phyloP scores from a whole-genome alignment of 2,888 invertebrate species.

The Orchesella flavescens region DNA sequence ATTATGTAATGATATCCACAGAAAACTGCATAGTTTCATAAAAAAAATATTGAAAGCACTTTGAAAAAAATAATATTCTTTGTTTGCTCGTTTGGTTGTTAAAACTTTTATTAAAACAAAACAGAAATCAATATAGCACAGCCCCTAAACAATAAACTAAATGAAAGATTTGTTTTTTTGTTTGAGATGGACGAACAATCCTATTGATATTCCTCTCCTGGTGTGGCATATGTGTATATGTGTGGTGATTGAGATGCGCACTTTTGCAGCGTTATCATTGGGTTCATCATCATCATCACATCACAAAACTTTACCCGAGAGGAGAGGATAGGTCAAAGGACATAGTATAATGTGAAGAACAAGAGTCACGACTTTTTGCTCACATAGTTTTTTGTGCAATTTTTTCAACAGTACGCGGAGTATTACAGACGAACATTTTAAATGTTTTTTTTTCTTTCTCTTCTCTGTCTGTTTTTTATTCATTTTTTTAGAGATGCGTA shows the following conservation, averaged over 20 bases:
- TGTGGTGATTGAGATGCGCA: background rate
- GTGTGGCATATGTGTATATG: too few species aligned
- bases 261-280: slow-evolving; percentile 7
- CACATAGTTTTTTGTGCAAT: background rate
- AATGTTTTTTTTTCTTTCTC: background rate
- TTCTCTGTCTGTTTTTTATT: background rate
- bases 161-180: too few species aligned
- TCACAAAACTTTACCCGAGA: background rate
- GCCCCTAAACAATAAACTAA: too few species aligned
- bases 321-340: slow-evolving; percentile 30
- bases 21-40: too few species aligned
- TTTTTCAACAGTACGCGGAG: background rate
- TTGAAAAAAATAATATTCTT: too few species aligned
- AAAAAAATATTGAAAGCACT: too few species aligned
- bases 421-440: background rate
- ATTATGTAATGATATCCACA: too few species aligned
- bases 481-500: background rate
- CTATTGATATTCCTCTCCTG: too few species aligned
- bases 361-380: slow-evolving; percentile 37
- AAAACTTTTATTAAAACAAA: too few species aligned
- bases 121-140: too few species aligned
- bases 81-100: too few species aligned
- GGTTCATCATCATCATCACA: background rate
- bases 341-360: slow-evolving; percentile 28
- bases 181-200: too few species aligned